Evolutionary conservation across 1,140 invertebrate genomes (phyloP).

Genomic region (Lethrus apterus): DNA sequence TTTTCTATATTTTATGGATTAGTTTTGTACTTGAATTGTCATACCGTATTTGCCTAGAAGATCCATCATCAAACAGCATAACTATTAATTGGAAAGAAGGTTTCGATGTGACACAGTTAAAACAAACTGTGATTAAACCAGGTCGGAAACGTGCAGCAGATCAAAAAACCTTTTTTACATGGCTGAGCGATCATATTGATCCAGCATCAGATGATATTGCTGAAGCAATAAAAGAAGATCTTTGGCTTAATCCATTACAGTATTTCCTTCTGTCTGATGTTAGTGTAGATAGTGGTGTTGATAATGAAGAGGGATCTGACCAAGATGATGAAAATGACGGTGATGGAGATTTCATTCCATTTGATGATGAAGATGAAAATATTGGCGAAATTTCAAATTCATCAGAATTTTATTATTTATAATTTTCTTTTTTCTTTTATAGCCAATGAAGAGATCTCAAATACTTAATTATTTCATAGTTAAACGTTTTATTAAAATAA

Average conservation of each 20-base stretch:
- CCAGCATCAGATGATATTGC: conserved; percentile 76
- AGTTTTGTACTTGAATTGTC: too few relatives aligned
- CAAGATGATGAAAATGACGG: conserved; percentile 24
- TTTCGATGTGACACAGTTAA: conserved; percentile 49
- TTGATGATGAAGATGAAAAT: conserved; percentile 41
- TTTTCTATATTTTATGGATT: too few relatives aligned
- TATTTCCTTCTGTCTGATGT: conserved; percentile 80
- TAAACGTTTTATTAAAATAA: too few relatives aligned
- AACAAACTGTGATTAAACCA: conserved; percentile 36
- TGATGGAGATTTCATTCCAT: conserved; percentile 36
- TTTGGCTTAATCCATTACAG: conserved; percentile 88
- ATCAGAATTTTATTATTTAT: too few relatives aligned
- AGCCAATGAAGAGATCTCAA: too few relatives aligned
- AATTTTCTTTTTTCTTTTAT: too few relatives aligned
- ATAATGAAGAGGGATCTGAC: conserved; percentile 44
- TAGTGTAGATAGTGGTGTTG: conserved; percentile 60
- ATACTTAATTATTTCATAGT: too few relatives aligned
- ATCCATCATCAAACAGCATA: conserved; percentile 64
- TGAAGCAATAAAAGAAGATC: conserved; percentile 77
- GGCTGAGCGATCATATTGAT: conserved; percentile 72
- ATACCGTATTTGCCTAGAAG: too few relatives aligned
- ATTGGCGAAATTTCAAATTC: conserved; percentile 3
- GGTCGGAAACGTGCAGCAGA: conserved; percentile 54
- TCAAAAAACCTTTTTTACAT: conserved; percentile 68
- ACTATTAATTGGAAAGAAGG: conserved; percentile 72